Conservation (phyloP, 2,113 vertebrate species). For the Elephas maximus region DNA sequence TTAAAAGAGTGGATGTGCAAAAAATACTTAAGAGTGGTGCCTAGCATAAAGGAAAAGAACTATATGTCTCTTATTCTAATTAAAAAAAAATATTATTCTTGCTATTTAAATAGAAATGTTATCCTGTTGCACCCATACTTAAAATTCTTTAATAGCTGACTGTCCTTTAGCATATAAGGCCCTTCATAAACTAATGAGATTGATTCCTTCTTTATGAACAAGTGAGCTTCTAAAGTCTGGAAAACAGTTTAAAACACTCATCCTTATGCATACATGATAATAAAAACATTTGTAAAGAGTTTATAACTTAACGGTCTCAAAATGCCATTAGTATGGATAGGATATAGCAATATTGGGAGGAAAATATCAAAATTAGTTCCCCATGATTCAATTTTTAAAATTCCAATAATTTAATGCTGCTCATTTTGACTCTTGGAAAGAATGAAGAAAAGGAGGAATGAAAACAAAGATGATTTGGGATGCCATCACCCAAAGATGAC, state of each 20-base stretch:
- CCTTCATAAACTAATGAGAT: neutral
- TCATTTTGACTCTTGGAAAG: neutral
- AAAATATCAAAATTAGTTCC: neutral
- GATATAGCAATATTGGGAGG: neutral
- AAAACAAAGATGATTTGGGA: conserved; percentile 13
- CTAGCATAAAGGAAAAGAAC: neutral
- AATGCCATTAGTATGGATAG: neutral
- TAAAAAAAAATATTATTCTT: neutral
- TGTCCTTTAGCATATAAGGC: neutral
- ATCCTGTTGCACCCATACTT: neutral
- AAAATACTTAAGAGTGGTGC: neutral
- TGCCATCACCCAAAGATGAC: neutral
- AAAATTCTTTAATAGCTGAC: neutral
- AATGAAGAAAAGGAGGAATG: neutral
- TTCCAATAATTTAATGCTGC: neutral
- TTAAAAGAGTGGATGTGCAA: neutral
- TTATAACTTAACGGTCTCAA: neutral
- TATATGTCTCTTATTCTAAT: neutral
- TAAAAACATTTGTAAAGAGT: neutral
- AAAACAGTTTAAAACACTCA: neutral
- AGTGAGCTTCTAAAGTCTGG: neutral
- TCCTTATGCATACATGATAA: neutral
- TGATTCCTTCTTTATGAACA: neutral
- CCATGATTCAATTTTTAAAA: neutral
- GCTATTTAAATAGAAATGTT: neutral